A percentile compares a stretch with the other conserved stretches of the same genome.
These are phyloP conservation scores for Brienomyrus brachyistius DNA, from an alignment of 2,113 vertebrate species.

Conservation along the genomic window DNA sequence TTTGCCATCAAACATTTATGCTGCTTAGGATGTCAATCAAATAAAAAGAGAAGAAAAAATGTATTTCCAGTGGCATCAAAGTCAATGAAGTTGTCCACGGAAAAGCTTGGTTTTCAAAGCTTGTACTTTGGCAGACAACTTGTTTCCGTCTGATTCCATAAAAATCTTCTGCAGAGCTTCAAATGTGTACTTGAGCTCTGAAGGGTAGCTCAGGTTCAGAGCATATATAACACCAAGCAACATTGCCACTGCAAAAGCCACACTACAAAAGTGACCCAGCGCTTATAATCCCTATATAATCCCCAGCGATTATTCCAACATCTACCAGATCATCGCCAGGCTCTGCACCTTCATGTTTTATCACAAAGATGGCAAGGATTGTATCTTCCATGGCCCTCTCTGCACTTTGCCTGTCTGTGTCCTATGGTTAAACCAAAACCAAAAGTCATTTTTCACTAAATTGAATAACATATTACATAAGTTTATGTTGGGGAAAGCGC, in stretches of 20 bases:
- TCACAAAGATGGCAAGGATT: neutral
- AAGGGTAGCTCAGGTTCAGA: conserved; percentile 28
- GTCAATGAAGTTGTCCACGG: neutral
- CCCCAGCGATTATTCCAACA: neutral
- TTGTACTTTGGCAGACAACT: conserved; percentile 17
- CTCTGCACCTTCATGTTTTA: neutral
- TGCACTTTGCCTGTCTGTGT: neutral
- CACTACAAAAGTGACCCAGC: conserved; percentile 15
- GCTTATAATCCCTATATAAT: conserved; percentile 19
- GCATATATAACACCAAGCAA: conserved; percentile 28
- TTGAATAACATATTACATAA: neutral
- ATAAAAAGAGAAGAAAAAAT: neutral
- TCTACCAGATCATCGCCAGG: neutral
- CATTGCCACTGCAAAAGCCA: conserved; percentile 26
- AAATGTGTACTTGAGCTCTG: conserved; percentile 26
- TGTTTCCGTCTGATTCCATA: conserved; percentile 28
- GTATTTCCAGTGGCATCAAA: neutral
- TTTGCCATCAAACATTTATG: too few species aligned
- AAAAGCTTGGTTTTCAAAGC: neutral
- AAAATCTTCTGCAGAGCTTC: conserved; percentile 25
- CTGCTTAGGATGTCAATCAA: neutral
- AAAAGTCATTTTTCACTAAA: neutral
- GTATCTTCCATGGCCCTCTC: neutral
- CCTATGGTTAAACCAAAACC: neutral
- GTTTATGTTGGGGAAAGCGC: too few species aligned